A percentile compares a stretch with the other conserved stretches of the same genome.
Conservation (phyloP, 2,113 vertebrate species). For the Furnarius figulus region DNA sequence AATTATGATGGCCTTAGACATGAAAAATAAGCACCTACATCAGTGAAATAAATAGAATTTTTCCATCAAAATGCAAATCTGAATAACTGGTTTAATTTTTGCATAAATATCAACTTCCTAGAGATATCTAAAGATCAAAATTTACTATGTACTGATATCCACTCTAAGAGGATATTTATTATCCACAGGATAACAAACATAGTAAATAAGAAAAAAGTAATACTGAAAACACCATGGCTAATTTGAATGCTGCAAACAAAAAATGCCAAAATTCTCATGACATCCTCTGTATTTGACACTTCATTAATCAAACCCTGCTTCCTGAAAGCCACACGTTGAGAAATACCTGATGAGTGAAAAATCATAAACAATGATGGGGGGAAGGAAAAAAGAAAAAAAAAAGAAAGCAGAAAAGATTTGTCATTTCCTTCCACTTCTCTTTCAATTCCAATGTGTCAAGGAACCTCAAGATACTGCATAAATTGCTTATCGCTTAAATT, state of each 20-base stretch:
- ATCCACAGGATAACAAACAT: background rate
- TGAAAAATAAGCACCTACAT: rapidly evolving
- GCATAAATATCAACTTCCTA: background rate
- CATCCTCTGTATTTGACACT: conserved; percentile 30
- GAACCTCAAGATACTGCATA: conserved; percentile 55
- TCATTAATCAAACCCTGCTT: conserved; percentile 60
- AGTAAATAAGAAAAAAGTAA: background rate
- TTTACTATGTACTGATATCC: background rate
- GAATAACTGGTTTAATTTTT: background rate
- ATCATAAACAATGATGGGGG: background rate
- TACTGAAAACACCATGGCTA: background rate
- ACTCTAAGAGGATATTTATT: background rate
- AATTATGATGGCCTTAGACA: background rate
- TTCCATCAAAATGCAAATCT: background rate
- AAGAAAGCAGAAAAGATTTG: background rate
- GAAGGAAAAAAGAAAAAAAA: rapidly evolving
- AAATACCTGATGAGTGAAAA: conserved; percentile 37
- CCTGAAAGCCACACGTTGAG: conserved; percentile 22
- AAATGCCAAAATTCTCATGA: conserved; percentile 9
- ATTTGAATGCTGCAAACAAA: conserved; percentile 37
- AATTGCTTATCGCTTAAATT: conserved; percentile 67
- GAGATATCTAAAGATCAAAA: background rate
- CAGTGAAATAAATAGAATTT: background rate
- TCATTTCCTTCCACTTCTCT: conserved; percentile 22
- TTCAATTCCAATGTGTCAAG: conserved; percentile 27